A percentile compares a stretch with the other conserved stretches of the same genome.
Evolutionary conservation across 1,140 invertebrate species (phyloP).

Genomic region (Xylocopa sonorina): DNA sequence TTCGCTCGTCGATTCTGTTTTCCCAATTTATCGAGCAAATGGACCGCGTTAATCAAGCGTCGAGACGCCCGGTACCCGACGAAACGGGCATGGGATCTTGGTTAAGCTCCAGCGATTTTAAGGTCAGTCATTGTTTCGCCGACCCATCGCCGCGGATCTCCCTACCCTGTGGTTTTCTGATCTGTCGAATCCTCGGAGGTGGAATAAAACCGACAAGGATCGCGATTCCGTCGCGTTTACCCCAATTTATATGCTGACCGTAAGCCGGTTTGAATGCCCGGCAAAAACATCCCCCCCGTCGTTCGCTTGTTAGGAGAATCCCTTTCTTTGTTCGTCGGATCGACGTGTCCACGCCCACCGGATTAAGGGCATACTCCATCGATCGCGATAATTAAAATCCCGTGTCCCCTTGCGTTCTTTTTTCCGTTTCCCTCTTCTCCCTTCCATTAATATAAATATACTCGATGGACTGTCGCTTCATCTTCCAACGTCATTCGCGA

Average conservation of each 20-base stretch:
- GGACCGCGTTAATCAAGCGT: conserved; percentile 34
- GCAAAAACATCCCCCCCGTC: conserved; percentile 47
- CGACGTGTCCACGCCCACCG: conserved; percentile 73
- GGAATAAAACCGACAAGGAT: conserved; percentile 30
- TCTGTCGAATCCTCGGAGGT: not conserved
- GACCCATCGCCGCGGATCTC: conserved; percentile 3
- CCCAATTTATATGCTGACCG: conserved; percentile 64
- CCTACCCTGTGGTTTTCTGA: not conserved
- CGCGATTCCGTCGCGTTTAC: conserved; percentile 50
- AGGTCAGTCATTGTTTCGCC: conserved; percentile 71
- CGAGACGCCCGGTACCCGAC: not conserved
- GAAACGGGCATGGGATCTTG: not conserved
- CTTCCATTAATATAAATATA: no score
- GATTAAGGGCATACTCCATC: conserved; percentile 76
- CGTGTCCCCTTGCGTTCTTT: conserved; percentile 31
- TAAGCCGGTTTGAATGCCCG: conserved; percentile 60
- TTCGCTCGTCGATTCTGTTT: conserved; percentile 13
- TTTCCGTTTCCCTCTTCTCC: not conserved
- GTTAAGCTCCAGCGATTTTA: conserved; percentile 43
- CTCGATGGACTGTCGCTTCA: not conserved
- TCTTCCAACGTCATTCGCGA: not conserved
- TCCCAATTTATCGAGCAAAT: conserved; percentile 24
- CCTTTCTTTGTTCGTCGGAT: conserved; percentile 71
- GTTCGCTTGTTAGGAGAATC: conserved; percentile 31
- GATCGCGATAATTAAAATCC: conserved; percentile 79